These are phyloP conservation scores for Leucophenga varia DNA, from an alignment of 1,140 invertebrate genomes.

Conservation along the genomic window DNA sequence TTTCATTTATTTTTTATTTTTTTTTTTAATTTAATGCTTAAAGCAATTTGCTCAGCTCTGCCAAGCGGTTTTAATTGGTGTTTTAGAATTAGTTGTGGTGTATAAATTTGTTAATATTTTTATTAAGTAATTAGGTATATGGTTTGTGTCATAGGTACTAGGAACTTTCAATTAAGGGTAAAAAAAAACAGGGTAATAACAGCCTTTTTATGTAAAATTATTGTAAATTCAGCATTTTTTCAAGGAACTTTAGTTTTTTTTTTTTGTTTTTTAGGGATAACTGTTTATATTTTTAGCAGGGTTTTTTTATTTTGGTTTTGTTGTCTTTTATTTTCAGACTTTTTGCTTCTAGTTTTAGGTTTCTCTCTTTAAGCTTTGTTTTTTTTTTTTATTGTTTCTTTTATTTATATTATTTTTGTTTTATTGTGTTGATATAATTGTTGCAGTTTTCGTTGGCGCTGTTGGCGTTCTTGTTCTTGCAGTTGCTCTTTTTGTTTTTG, in stretches of 20 bases:
- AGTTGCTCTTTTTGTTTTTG: slow-evolving; percentile 57
- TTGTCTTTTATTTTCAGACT: not conserved
- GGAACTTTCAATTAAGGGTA: slow-evolving; percentile 29
- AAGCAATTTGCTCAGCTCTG: too few species aligned
- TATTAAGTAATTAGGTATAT: too few species aligned
- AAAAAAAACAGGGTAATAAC: slow-evolving; percentile 34
- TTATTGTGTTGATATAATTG: slow-evolving; percentile 45
- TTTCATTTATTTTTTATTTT: too few species aligned
- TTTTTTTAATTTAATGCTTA: too few species aligned
- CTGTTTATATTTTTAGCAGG: too few species aligned
- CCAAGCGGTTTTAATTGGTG: not conserved
- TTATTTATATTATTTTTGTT: slow-evolving; percentile 24
- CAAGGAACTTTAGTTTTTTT: slow-evolving; percentile 29
- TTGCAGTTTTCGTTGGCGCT: slow-evolving; percentile 47
- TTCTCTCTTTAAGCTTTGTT: slow-evolving; percentile 22
- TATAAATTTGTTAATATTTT: too few species aligned
- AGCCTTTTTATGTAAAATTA: slow-evolving; percentile 21
- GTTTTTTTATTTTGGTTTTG: too few species aligned
- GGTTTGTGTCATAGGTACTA: too few species aligned
- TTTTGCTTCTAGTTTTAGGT: slow-evolving; percentile 7
- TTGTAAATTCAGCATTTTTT: slow-evolving; percentile 10
- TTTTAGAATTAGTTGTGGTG: not conserved
- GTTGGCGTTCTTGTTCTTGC: slow-evolving; percentile 50
- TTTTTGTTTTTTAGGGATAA: too few species aligned
- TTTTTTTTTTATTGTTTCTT: slow-evolving; percentile 16